Evolutionary conservation across 2,113 vertebrate genomes (phyloP), one percentile per base, ranked within the genome.

Genomic region (Sturnus vulgaris): DNA sequence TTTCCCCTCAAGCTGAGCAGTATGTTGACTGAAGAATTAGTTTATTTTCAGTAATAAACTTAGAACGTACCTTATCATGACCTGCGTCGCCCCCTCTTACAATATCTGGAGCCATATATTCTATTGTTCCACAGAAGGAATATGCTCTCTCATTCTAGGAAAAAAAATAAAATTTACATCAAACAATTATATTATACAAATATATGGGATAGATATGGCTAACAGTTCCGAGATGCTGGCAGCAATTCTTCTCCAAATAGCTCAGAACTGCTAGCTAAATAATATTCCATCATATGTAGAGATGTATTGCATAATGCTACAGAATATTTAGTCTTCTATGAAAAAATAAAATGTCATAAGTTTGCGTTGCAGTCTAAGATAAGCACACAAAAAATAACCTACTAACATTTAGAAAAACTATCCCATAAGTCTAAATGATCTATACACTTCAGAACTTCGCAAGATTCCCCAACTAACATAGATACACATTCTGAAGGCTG

Each of bases 51-150:
- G 23, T 55, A 75, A 82, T 47, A 31, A 76, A 86, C 42, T 25
- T 40, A 44, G 44, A 92, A 87, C 85, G 75, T 97, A 99, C 99
- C 98, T 99, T 99, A 97, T 99, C 99, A 68, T 99, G 99, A 88
- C 99, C 99, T 5, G 98, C 96, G 88, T 99, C 99, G 93, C 99
- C 99, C 44, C 99, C 99, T 97, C 98, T 98, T 82, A 99, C 98
- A 82, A 99, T 99, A 98, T 99, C 99, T 69, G 99, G 99, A 85
- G 99, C 99, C 99, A 99, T 99, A 88, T 99, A 99, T 93, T 99
- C 99, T 93, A 99, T 99, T 31, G 99, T 99, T 73, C 99, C 99
- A 92, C 99, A 99, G 75, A 99, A 98, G 24, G 99, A 99, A 97
- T 99, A 99, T 10, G 99, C 98, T 96, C 99, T 98, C 96, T 99